Percentiles rank a stretch among this genome's conserved stretches.
These are phyloP conservation scores for Carcinoscorpius rotundicauda DNA, from an alignment of 1,140 invertebrate species.

Conservation along the genomic window DNA sequence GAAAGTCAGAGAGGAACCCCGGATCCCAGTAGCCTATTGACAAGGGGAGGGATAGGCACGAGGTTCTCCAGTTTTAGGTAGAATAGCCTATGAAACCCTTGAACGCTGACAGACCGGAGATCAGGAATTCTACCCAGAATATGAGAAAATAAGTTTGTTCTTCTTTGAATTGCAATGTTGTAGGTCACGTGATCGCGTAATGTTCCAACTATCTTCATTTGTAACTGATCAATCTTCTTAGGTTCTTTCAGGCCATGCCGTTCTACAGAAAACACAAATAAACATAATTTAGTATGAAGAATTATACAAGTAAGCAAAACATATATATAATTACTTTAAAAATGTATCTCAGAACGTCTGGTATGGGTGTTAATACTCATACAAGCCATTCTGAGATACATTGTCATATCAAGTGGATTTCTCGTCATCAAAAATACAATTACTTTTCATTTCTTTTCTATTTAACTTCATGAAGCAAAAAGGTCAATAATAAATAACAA, in stretches of 20 bases:
- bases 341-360: too few relatives aligned
- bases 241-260: constrained; percentile 85
- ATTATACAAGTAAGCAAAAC: too few relatives aligned
- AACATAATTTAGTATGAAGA: too few relatives aligned
- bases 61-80: constrained; percentile 85
- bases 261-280: constrained; percentile 43
- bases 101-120: constrained; percentile 73
- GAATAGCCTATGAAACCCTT: constrained; percentile 85
- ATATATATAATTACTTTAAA: too few relatives aligned
- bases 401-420: too few relatives aligned
- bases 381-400: too few relatives aligned
- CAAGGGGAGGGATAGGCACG: constrained; percentile 76
- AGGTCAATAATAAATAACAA: too few relatives aligned
- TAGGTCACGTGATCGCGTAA: constrained; percentile 86
- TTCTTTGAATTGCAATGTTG: constrained; percentile 72
- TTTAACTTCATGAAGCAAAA: too few relatives aligned
- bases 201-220: constrained; percentile 88
- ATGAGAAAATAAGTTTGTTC: constrained; percentile 78
- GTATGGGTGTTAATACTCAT: too few relatives aligned
- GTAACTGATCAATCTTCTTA: constrained; percentile 76
- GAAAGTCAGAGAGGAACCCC: too few relatives aligned
- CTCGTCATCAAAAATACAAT: too few relatives aligned
- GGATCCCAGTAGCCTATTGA: constrained; percentile 71
- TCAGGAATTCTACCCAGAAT: constrained; percentile 82
- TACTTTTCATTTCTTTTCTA: too few relatives aligned